A percentile compares a stretch with the other conserved stretches of the same genome.
Evolutionary conservation across 2,888 invertebrate genomes (phyloP).

Genomic region (Thalpophila matura): DNA sequence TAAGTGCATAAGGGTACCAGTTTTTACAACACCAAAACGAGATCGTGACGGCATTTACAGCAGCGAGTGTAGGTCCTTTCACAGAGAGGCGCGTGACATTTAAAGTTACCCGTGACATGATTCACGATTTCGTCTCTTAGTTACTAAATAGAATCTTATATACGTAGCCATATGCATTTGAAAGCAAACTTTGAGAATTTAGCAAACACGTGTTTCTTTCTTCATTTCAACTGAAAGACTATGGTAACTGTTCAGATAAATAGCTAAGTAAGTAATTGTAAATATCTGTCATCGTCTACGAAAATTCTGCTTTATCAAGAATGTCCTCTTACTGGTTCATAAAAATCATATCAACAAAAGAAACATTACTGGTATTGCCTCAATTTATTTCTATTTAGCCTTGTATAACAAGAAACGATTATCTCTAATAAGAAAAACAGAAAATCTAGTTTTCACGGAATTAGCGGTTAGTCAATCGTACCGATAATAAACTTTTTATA

Average conservation of each 20-base stretch:
- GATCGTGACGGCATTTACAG: conserved; percentile 84
- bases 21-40: conserved; percentile 77
- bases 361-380: conserved; percentile 6
- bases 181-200: conserved; percentile 1
- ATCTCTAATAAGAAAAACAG: conserved; percentile 64
- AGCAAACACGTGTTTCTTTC: neutral
- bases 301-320: neutral
- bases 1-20: conserved; percentile 52
- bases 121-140: conserved; percentile 64
- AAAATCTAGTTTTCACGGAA: conserved; percentile 77
- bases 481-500: conserved; percentile 78
- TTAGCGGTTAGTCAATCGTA: conserved; percentile 78
- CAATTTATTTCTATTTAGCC: conserved; percentile 47
- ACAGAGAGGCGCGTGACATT: conserved; percentile 80
- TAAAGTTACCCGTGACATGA: conserved; percentile 74
- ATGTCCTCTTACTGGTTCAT: neutral
- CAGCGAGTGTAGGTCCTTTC: conserved; percentile 78
- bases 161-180: conserved; percentile 22
- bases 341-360: conserved; percentile 2
- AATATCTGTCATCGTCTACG: neutral
- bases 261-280: neutral
- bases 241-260: neutral
- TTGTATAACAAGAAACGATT: conserved; percentile 61
- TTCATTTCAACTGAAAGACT: conserved; percentile 6
- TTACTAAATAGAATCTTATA: conserved; percentile 40